Base-by-base conservation (phyloP, 1,140 invertebrate species). In the Chrysoperla carnea region DNA sequence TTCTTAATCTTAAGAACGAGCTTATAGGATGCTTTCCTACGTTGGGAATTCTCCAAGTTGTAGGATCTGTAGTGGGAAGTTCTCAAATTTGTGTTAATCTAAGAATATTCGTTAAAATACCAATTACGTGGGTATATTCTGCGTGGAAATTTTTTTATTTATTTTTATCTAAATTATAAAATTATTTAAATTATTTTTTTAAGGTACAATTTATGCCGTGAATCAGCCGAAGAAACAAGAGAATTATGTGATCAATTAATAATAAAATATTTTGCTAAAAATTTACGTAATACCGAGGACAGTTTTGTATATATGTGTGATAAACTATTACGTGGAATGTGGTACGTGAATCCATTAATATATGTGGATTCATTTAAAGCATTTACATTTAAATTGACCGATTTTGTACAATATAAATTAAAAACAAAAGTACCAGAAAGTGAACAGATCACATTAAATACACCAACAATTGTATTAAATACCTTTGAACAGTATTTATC, bases 141-240 rank as follows among this genome's bases (percentile, higher is more conserved):
- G n/a, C n/a, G n/a, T n/a, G n/a, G 17, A 5, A 23, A 23, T 23
- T 23, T 23, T 23, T 23, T 23, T 23, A 3, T 23, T 23, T 23
- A 23, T 23, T 23, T 23, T n/a, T n/a, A n/a, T n/a, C n/a, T n/a
- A n/a, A n/a, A n/a, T n/a, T n/a, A n/a, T n/a, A n/a, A n/a, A n/a
- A n/a, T n/a, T n/a, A n/a, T n/a, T n/a, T n/a, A n/a, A n/a, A n/a
- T 23, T 23, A 3, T 23, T 23, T 23, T 2, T 23, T 23, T 23
- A 23, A 33, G 31, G n/a, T 33, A 11, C n/a, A 33, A 33, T 33
- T 11, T 61, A 12, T 60, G 57, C 40, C 43, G 54, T 33, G 52
- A 53, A 37, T 53, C 53, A 7, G 43, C 58, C 6, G 47, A 50
- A 38, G 59, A 61, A 51, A 60, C 57, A 1, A 44, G 39, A 37